These are phyloP conservation scores for Gambusia yucatana DNA, from an alignment of 2,797 vertebrate genomes.

Conservation along the genomic window DNA sequence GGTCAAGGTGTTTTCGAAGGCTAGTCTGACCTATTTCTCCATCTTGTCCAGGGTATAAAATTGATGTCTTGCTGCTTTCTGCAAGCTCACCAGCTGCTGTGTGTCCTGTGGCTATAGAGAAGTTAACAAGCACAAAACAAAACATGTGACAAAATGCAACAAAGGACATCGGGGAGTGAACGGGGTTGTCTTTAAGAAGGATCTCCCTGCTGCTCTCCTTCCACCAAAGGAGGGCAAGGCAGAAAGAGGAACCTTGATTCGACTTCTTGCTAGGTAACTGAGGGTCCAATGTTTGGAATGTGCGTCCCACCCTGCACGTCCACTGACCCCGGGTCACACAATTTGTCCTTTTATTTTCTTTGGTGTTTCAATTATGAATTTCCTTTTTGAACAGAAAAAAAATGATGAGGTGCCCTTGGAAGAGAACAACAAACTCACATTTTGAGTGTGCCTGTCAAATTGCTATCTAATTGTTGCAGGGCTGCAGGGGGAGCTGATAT, in stretches of 20 bases:
- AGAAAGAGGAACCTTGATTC: constrained; percentile 73
- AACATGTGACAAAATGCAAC: constrained; percentile 78
- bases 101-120: constrained; percentile 75
- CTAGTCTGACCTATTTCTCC: constrained; percentile 51
- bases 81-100: constrained; percentile 78
- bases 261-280: constrained; percentile 88
- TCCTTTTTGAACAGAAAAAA: constrained; percentile 54
- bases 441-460: constrained; percentile 95
- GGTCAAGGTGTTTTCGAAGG: constrained; percentile 71
- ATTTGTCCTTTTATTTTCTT: constrained; percentile 70
- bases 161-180: constrained; percentile 72
- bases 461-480: constrained; percentile 95
- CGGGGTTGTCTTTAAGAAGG: constrained; percentile 76
- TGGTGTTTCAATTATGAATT: constrained; percentile 78
- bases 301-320: constrained; percentile 73
- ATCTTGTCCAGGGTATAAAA: constrained; percentile 66
- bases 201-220: constrained; percentile 70
- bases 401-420: constrained; percentile 68
- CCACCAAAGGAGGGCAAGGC: constrained; percentile 70
- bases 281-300: constrained; percentile 90
- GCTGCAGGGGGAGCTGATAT: constrained; percentile 92
- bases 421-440: constrained; percentile 78
- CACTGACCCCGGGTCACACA: constrained; percentile 80
- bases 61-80: constrained; percentile 74
- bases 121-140: constrained; percentile 88